Conservation (phyloP, 1,140 invertebrate species). For the Protaetia brevitarsis region DNA sequence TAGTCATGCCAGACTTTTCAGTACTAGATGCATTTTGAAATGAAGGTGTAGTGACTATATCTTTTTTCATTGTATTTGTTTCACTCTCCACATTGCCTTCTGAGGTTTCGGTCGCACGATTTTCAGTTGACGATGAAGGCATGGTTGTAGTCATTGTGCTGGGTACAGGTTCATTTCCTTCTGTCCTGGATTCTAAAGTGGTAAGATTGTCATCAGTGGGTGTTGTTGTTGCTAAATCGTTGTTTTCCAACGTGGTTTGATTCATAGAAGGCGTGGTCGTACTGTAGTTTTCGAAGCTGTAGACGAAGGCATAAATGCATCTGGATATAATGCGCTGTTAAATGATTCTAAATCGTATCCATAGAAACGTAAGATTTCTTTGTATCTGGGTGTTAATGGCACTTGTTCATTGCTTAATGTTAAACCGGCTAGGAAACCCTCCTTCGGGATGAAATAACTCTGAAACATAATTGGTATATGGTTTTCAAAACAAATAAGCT, state of each 20-base stretch:
- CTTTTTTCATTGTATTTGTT: too few species aligned
- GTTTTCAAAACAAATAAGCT: too few species aligned
- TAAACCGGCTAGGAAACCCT: conserved; percentile 74
- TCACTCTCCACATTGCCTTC: too few species aligned
- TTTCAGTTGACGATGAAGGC: neutral
- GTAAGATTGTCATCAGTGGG: conserved; percentile 28
- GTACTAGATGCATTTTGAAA: too few species aligned
- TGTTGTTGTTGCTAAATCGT: conserved; percentile 25
- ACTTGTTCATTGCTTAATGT: conserved; percentile 74
- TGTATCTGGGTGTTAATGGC: conserved; percentile 65
- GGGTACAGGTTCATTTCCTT: neutral
- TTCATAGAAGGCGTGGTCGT: neutral
- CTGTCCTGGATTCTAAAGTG: conserved; percentile 27
- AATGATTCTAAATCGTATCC: conserved; percentile 65
- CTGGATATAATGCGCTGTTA: conserved; percentile 43
- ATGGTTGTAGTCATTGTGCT: neutral
- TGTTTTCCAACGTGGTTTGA: neutral
- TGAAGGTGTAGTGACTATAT: too few species aligned
- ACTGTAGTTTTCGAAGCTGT: neutral
- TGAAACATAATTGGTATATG: conserved; percentile 50
- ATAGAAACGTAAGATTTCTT: conserved; percentile 69
- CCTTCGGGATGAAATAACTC: conserved; percentile 76
- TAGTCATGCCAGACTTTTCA: too few species aligned
- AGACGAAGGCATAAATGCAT: conserved; percentile 33
- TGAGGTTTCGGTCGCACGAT: neutral